phyloP scores from a whole-genome alignment of 2,113 vertebrate genomes.

The Python bivittatus region DNA sequence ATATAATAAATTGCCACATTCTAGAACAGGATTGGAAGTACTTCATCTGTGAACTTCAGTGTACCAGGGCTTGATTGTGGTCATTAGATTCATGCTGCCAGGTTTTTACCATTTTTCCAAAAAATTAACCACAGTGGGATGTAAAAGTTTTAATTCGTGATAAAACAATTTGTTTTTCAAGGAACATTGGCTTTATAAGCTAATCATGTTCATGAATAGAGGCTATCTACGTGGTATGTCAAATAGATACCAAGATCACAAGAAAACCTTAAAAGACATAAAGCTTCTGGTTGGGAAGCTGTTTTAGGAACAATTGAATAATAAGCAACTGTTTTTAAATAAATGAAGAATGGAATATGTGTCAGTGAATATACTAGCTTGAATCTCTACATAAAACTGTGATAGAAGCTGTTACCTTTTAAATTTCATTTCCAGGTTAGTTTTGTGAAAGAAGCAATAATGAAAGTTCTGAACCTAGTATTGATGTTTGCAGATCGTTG shows the following conservation, averaged over 20 bases:
- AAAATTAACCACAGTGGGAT: not conserved
- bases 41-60: not conserved
- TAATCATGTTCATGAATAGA: not conserved
- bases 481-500: conserved; percentile 98
- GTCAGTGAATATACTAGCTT: not conserved
- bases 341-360: not conserved
- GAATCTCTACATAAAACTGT: conserved; percentile 4
- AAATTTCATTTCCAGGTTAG: conserved; percentile 81
- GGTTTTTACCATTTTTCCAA: not conserved
- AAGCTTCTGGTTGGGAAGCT: not conserved
- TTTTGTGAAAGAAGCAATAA: conserved; percentile 97
- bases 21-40: not conserved
- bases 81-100: not conserved
- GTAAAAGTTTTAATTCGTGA: not conserved
- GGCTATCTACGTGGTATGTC: not conserved
- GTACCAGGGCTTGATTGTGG: not conserved
- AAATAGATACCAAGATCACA: not conserved
- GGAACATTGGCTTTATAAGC: not conserved
- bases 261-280: not conserved
- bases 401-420: conserved; percentile 12
- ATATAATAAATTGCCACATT: not conserved
- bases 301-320: not conserved
- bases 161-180: not conserved
- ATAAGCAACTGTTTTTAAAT: not conserved
- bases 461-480: conserved; percentile 96